Percentiles rank a stretch among this genome's conserved stretches.
Evolutionary conservation across 2,797 vertebrate genomes (phyloP).

Genomic region (Okamejei kenojei): DNA sequence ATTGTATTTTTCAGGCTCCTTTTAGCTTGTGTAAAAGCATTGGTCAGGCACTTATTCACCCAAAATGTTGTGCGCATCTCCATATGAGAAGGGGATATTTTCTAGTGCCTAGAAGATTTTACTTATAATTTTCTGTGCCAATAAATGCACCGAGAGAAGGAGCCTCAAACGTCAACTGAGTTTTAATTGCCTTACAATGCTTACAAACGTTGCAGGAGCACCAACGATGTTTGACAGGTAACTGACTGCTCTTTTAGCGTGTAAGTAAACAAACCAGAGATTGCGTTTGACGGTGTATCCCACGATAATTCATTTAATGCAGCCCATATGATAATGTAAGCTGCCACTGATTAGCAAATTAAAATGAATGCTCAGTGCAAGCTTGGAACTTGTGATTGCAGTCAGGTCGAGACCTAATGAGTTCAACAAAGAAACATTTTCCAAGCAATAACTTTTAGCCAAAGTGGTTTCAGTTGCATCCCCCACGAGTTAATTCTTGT

Average conservation of each 20-base stretch:
- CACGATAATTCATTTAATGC: conserved; percentile 33
- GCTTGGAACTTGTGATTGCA: conserved; percentile 20
- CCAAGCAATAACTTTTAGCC: neutral
- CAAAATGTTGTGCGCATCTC: neutral
- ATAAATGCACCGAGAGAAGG: neutral
- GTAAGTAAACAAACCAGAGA: conserved; percentile 14
- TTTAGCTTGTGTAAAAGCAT: neutral
- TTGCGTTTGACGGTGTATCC: conserved; percentile 21
- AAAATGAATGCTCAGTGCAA: conserved; percentile 22
- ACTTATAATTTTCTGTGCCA: neutral
- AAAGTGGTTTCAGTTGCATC: neutral
- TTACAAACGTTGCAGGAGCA: conserved; percentile 1
- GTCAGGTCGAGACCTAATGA: neutral
- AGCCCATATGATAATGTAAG: conserved; percentile 24
- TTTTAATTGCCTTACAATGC: neutral
- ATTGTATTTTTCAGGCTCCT: neutral
- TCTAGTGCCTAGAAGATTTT: neutral
- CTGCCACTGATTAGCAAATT: conserved; percentile 34
- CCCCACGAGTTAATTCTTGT: neutral
- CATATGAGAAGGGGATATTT: neutral
- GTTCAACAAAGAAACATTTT: conserved; percentile 33
- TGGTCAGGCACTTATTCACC: neutral
- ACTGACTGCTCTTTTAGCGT: conserved; percentile 15
- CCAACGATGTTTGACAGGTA: conserved; percentile 12
- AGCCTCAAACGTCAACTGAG: neutral